Evolutionary conservation across 2,888 invertebrate genomes (phyloP).

Genomic region (Drosophila anceps): DNA sequence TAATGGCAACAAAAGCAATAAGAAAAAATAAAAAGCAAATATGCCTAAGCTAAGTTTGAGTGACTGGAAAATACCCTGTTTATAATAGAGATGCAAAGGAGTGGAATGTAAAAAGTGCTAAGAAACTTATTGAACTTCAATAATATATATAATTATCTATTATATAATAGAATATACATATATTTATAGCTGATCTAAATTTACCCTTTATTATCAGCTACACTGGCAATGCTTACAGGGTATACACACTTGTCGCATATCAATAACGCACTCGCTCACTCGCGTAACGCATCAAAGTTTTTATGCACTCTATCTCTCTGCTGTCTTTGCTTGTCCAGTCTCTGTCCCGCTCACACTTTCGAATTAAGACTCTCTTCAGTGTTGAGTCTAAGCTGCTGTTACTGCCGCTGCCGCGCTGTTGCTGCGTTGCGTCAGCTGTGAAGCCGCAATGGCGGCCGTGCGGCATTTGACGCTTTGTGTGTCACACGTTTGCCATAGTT

Average conservation of each 20-base stretch:
- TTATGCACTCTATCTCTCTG: conserved; percentile 7
- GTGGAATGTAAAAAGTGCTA: not conserved
- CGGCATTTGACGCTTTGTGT: conserved; percentile 47
- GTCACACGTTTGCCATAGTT: conserved; percentile 44
- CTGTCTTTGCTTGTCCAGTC: conserved; percentile 3
- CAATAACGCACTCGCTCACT: conserved; percentile 35
- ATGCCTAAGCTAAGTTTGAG: not conserved
- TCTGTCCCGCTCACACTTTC: conserved; percentile 13
- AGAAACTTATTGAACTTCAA: not conserved
- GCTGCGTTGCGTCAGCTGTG: conserved; percentile 25
- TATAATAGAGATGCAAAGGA: fast-evolving
- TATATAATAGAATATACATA: not conserved
- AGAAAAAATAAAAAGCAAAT: conserved; percentile 18
- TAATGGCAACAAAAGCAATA: conserved; percentile 24
- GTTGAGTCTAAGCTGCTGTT: not conserved
- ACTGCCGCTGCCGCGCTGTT: not conserved
- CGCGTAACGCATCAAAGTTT: conserved; percentile 26
- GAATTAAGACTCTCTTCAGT: conserved; percentile 15
- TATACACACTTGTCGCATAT: conserved; percentile 38
- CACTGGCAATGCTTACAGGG: not conserved
- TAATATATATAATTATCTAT: not conserved
- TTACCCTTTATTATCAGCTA: not conserved
- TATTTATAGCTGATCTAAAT: not conserved
- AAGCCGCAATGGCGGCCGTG: conserved; percentile 16
- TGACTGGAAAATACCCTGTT: not conserved